Percentiles rank a stretch among this genome's conserved stretches.
Evolutionary conservation across 2,888 invertebrate genomes (phyloP).

Genomic region (Polydesmus complanatus): DNA sequence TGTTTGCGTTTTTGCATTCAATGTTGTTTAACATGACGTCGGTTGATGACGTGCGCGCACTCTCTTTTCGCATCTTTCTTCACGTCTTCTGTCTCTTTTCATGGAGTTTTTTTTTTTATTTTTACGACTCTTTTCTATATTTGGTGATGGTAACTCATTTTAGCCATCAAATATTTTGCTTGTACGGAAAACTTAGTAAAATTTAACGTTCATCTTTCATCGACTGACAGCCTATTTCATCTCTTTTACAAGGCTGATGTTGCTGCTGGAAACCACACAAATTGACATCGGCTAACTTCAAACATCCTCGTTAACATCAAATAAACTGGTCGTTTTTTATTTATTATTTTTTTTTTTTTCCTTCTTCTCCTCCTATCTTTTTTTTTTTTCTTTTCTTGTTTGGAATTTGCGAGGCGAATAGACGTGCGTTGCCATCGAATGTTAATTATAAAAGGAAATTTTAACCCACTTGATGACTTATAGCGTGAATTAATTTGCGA

Average conservation of each 20-base stretch:
- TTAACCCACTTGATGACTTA: too few relatives aligned
- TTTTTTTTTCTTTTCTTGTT: too few relatives aligned
- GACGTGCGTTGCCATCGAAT: too few relatives aligned
- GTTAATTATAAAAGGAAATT: too few relatives aligned
- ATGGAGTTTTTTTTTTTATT: neutral
- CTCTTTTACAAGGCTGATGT: neutral
- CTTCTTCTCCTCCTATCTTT: neutral
- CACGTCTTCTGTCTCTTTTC: neutral
- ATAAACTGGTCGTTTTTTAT: neutral
- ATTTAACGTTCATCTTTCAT: conserved; percentile 10
- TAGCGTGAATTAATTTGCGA: too few relatives aligned
- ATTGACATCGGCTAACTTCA: conserved; percentile 12
- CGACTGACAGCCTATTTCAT: conserved; percentile 8
- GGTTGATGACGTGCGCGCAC: neutral
- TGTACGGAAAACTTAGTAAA: neutral
- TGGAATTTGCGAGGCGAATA: too few relatives aligned
- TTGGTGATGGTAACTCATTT: neutral
- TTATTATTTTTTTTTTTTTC: neutral
- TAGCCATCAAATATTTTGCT: neutral
- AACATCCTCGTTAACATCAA: neutral
- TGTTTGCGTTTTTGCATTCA: neutral
- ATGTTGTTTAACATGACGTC: neutral
- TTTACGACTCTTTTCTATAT: neutral
- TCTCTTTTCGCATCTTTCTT: neutral
- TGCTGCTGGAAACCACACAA: conserved; percentile 11